Percentiles rank a stretch among this genome's conserved stretches.
Evolutionary conservation across 2,113 vertebrate species (phyloP).

Genomic region (Orthonyx spaldingii): DNA sequence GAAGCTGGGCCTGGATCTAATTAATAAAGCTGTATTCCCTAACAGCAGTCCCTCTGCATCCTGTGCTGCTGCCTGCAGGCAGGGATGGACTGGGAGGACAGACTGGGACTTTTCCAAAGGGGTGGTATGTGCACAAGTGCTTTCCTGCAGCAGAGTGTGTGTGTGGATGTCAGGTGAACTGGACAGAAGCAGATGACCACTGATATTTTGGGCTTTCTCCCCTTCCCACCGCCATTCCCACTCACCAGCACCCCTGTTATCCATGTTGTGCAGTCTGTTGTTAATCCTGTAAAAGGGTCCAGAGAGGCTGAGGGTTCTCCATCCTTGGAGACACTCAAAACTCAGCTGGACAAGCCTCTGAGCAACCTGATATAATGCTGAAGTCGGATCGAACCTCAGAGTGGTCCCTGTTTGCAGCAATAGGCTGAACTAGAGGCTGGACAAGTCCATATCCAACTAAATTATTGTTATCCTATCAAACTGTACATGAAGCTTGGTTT

Average conservation of each 20-base stretch:
- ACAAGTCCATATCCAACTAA: not conserved
- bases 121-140: not conserved
- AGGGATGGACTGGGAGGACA: not conserved
- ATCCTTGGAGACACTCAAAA: not conserved
- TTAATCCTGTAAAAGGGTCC: not conserved
- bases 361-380: not conserved
- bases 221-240: not conserved
- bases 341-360: not conserved
- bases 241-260: not conserved
- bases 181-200: not conserved
- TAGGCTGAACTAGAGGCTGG: not conserved
- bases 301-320: not conserved
- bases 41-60: not conserved
- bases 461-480: not conserved
- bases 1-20: not conserved
- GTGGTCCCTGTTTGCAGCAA: not conserved
- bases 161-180: not conserved
- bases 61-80: not conserved
- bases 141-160: not conserved
- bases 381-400: not conserved
- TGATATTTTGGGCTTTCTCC: not conserved
- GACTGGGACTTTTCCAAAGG: not conserved
- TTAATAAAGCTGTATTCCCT: not conserved
- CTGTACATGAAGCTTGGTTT: not conserved
- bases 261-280: accelerated